Conservation (phyloP, 2,113 vertebrate genomes). For the Podarcis muralis region DNA sequence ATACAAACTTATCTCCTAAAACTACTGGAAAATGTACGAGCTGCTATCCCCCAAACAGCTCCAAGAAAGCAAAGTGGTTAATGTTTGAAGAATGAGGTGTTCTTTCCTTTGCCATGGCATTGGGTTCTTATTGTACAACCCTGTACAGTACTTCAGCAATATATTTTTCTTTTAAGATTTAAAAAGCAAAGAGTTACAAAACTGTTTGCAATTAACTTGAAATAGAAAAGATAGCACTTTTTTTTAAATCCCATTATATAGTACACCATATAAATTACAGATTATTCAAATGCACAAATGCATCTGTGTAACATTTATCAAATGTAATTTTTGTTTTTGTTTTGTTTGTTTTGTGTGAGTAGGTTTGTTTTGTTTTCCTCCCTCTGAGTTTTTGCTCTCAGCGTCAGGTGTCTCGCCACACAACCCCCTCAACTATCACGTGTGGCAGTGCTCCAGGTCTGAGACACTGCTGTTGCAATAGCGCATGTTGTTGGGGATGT, state of each 20-base stretch:
- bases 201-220: slow-evolving; percentile 90
- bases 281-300: slow-evolving; percentile 87
- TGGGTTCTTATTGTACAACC: slow-evolving; percentile 91
- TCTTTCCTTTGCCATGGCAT: slow-evolving; percentile 76
- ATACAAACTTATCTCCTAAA: slow-evolving; percentile 60
- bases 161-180: slow-evolving; percentile 83
- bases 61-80: slow-evolving; percentile 75
- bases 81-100: slow-evolving; percentile 76
- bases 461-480: slow-evolving; percentile 96
- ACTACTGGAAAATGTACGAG: slow-evolving; percentile 58
- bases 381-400: slow-evolving; percentile 43
- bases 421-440: slow-evolving; percentile 81
- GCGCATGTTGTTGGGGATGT: slow-evolving; percentile 95
- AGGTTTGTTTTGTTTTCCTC: slow-evolving; percentile 40
- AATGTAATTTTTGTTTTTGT: slow-evolving; percentile 74
- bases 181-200: slow-evolving; percentile 98
- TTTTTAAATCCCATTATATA: slow-evolving; percentile 92
- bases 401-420: slow-evolving; percentile 36
- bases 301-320: slow-evolving; percentile 86
- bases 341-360: slow-evolving; percentile 40
- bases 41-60: slow-evolving; percentile 65
- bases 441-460: slow-evolving; percentile 95
- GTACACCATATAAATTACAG: slow-evolving; percentile 99
- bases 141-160: slow-evolving; percentile 92
- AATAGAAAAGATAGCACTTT: slow-evolving; percentile 99